These are phyloP conservation scores for Leptarthrus brevirostris DNA, from an alignment of 2,888 invertebrate species.

Conservation along the genomic window DNA sequence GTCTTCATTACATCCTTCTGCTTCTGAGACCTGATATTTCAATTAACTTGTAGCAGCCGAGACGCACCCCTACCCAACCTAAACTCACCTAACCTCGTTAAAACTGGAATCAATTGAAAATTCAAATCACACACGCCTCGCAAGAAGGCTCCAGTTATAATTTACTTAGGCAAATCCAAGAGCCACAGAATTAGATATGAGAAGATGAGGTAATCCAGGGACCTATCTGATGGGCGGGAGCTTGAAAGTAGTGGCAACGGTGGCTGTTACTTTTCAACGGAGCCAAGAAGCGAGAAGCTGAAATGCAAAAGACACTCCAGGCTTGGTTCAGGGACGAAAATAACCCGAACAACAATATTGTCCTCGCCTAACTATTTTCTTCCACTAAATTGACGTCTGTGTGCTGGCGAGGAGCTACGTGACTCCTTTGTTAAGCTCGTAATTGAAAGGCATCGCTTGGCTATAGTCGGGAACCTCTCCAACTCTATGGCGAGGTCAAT, in stretches of 20 bases:
- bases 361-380: slow-evolving; percentile 35
- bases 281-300: slow-evolving; percentile 1
- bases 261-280: background rate
- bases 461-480: background rate
- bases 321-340: background rate
- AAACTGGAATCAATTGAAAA: slow-evolving; percentile 42
- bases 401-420: slow-evolving; percentile 31
- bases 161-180: slow-evolving; percentile 42
- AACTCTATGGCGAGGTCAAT: slow-evolving; percentile 28
- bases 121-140: slow-evolving; percentile 30
- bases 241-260: background rate
- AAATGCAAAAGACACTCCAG: slow-evolving; percentile 10
- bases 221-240: background rate
- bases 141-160: slow-evolving; percentile 42
- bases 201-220: background rate
- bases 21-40: background rate
- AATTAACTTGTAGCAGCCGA: background rate
- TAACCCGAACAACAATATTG: slow-evolving; percentile 14
- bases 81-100: slow-evolving; percentile 28
- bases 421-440: slow-evolving; percentile 45
- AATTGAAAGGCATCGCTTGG: slow-evolving; percentile 32
- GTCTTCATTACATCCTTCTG: slow-evolving; percentile 36
- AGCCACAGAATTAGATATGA: slow-evolving; percentile 12
- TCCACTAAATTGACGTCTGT: slow-evolving; percentile 45
- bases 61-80: background rate